These are phyloP conservation scores for Leptatherina wallacei DNA, from an alignment of 2,797 vertebrate genomes.

Conservation along the genomic window DNA sequence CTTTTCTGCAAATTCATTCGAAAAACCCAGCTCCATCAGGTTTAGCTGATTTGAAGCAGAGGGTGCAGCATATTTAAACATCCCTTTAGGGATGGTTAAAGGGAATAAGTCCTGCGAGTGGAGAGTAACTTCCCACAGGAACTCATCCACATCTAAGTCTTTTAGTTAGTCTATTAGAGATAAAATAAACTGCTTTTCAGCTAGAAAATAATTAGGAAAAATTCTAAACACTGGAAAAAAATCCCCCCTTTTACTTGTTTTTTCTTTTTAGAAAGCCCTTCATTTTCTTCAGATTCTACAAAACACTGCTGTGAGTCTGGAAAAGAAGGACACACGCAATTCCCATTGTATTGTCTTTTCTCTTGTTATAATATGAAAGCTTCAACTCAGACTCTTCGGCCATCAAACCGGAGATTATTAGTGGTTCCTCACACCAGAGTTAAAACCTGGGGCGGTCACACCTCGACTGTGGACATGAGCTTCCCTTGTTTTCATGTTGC, in stretches of 20 bases:
- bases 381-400: background rate
- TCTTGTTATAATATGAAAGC: background rate
- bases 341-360: background rate
- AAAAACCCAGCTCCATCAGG: background rate
- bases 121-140: background rate
- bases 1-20: background rate
- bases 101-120: background rate
- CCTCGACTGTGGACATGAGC: background rate
- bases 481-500: background rate
- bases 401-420: background rate
- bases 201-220: background rate
- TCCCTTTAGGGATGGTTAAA: background rate
- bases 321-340: background rate
- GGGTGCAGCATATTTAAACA: background rate
- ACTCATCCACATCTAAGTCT: background rate
- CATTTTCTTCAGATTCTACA: background rate
- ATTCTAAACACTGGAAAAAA: background rate
- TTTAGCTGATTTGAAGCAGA: background rate
- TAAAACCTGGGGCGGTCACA: background rate
- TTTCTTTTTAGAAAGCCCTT: background rate
- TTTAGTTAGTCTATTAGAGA: background rate
- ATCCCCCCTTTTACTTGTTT: background rate
- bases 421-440: background rate
- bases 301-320: background rate
- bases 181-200: background rate